Percentiles rank a stretch among this genome's conserved stretches.
Evolutionary conservation across 35 echinoderm and acorn worm species (phyloP).

Genomic region (Diadema setosum): DNA sequence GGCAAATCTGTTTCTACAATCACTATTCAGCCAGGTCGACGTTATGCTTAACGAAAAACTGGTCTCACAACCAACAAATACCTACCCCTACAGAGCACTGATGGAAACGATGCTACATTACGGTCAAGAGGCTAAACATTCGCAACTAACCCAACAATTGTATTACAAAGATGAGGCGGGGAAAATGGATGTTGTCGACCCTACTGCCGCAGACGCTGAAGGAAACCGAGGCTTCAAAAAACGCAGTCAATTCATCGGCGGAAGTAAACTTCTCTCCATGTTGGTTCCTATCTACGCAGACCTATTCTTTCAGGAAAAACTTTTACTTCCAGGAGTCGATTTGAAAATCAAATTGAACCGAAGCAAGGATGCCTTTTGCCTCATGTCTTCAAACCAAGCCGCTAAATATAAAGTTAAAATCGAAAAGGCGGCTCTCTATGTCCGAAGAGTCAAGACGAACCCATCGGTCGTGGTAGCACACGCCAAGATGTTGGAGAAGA

Average conservation of each 20-base stretch:
- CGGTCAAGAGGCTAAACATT: constrained; percentile 28
- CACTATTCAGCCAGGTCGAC: constrained; percentile 17
- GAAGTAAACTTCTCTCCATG: not conserved
- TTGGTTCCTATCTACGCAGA: constrained; percentile 24
- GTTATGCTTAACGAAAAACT: constrained; percentile 55
- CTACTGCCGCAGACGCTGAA: not conserved
- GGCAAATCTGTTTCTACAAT: constrained; percentile 51
- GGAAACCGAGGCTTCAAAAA: constrained; percentile 36
- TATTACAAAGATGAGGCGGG: constrained; percentile 44
- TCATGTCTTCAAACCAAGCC: not conserved
- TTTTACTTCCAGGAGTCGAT: not conserved
- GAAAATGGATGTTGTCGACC: constrained; percentile 29
- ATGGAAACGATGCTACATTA: constrained; percentile 57
- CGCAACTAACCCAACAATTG: constrained; percentile 30
- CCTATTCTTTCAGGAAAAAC: constrained; percentile 14
- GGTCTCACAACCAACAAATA: constrained; percentile 26
- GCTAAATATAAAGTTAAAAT: not conserved
- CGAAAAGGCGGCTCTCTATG: not conserved
- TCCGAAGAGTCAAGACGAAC: not conserved
- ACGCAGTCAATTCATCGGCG: not conserved
- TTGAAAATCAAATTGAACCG: not conserved
- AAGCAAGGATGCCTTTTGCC: not conserved
- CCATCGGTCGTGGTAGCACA: not conserved
- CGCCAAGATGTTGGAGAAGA: not conserved
- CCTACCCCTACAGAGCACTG: constrained; percentile 46